Evolutionary conservation across 2,888 invertebrate genomes (phyloP).

Genomic region (Epirrita christyi): DNA sequence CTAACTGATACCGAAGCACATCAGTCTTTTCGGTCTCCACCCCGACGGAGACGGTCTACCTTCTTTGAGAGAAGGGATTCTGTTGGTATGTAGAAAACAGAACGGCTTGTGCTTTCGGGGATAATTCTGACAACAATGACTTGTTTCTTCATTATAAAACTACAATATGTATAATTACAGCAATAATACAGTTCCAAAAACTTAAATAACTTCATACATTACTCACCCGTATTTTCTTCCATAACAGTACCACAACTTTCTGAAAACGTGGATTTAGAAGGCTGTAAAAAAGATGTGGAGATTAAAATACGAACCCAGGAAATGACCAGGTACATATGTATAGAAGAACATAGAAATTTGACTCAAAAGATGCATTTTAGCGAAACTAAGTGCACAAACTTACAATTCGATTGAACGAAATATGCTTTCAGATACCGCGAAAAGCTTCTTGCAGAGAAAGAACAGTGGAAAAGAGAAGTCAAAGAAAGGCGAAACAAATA

Average conservation of each 20-base stretch:
- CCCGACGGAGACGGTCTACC: conserved; percentile 72
- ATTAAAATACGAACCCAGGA: conserved; percentile 52
- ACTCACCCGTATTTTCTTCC: conserved; percentile 7
- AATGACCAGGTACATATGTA: conserved; percentile 58
- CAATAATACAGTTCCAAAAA: not conserved
- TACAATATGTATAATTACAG: not conserved
- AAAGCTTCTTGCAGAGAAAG: conserved; percentile 66
- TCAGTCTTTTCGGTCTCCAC: conserved; percentile 68
- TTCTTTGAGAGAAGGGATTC: conserved; percentile 77
- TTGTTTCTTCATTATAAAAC: not conserved
- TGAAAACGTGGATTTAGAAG: conserved; percentile 50
- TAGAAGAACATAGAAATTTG: too few relatives aligned
- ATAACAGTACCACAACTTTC: conserved; percentile 61
- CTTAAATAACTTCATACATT: not conserved
- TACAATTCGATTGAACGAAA: not conserved
- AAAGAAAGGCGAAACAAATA: conserved; percentile 67
- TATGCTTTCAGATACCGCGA: conserved; percentile 60
- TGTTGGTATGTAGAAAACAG: conserved; percentile 50
- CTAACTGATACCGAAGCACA: conserved; percentile 56
- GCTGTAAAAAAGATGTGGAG: conserved; percentile 42
- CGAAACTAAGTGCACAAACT: too few relatives aligned
- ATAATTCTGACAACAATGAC: not conserved
- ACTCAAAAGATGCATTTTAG: too few relatives aligned
- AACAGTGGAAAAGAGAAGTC: conserved; percentile 75
- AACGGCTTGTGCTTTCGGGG: conserved; percentile 5